Evolutionary conservation across 1,140 invertebrate genomes (phyloP).

Genomic region (Eueides isabella): DNA sequence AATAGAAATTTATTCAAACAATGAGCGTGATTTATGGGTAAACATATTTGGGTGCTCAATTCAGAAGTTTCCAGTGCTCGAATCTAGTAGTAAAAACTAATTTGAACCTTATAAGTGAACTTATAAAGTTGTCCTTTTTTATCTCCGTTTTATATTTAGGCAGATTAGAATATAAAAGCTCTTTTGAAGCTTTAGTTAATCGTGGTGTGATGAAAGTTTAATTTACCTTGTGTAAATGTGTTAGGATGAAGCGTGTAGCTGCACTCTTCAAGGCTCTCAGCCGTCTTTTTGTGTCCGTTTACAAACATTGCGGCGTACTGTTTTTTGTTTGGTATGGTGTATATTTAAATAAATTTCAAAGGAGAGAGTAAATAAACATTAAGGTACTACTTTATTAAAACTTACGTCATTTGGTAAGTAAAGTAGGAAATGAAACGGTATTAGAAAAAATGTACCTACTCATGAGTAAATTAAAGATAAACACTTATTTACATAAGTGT

Average conservation of each 20-base stretch:
- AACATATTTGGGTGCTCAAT: conserved; percentile 67
- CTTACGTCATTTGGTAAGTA: conserved; percentile 26
- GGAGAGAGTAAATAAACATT: conserved; percentile 55
- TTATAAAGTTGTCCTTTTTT: conserved; percentile 35
- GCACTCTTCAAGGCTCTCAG: conserved; percentile 70
- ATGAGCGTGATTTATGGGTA: conserved; percentile 78
- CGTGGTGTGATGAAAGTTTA: conserved; percentile 57
- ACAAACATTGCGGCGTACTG: conserved; percentile 69
- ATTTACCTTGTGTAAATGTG: conserved; percentile 56
- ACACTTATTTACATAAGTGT: too few species aligned
- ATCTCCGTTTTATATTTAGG: conserved; percentile 28
- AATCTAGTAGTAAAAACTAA: conserved; percentile 32
- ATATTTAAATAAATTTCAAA: conserved; percentile 72
- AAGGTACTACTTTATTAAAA: conserved; percentile 25
- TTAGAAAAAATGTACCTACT: too few species aligned
- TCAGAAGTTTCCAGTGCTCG: conserved; percentile 57
- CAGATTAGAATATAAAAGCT: conserved; percentile 43
- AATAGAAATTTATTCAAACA: conserved; percentile 80
- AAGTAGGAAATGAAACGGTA: too few species aligned
- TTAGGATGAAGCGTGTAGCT: conserved; percentile 67
- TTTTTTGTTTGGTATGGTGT: conserved; percentile 66
- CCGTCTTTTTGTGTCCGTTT: conserved; percentile 66
- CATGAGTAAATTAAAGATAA: too few species aligned
- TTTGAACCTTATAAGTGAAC: conserved; percentile 45
- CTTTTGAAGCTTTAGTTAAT: conserved; percentile 61